Evolutionary conservation across 1,140 invertebrate genomes (phyloP), one percentile per base, ranked within the genome.

Genomic region (Drosophila takahashii): DNA sequence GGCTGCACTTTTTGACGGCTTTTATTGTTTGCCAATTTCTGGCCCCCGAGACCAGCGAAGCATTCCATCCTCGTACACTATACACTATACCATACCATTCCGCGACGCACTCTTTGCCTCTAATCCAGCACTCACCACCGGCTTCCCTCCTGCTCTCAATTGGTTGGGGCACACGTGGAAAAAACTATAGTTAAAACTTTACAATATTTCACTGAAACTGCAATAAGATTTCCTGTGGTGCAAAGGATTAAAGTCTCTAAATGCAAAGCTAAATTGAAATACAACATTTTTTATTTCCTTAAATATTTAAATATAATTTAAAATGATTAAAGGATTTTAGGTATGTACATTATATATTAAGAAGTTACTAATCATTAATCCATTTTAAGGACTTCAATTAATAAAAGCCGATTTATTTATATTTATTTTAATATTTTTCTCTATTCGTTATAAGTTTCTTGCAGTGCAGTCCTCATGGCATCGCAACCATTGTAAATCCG

Each of bases 21-120:
- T 89, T 89, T 89, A 89, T 89, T 89, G 84, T 89, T 89, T 89
- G 84, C 84, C 84, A 89, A 89, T 89, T 89, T 89, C 84, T 87
- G 84, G 79, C 77, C 59, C 65, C 83, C 73, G 72, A 76, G 83
- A 67, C 48, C 83, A 89, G 62, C 83, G 62, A 89, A 79, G 79
- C 83, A 87, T 86, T 86, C 78, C 81, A 67, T 67, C 64, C 64
- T 67, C 36, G 26, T 59, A 61, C 53, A 61, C 36, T 10, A 18
- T 29, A 39, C 58, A 61, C 59, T n/a, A 50, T n/a, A 16, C 60
- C 59, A 73, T 41, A 44, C 67, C 62, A 75, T 57, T 70, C 64
- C 60, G 74, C 75, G 41, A 87, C 83, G 83, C 83, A 87, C 76
- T 27, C 60, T 62, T 51, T 37, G 29, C 45, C 57, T 45, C 45